A percentile compares a stretch with the other conserved stretches of the same genome.
phyloP scores from a whole-genome alignment of 2,797 vertebrate genomes.

The Lagodon rhomboides region DNA sequence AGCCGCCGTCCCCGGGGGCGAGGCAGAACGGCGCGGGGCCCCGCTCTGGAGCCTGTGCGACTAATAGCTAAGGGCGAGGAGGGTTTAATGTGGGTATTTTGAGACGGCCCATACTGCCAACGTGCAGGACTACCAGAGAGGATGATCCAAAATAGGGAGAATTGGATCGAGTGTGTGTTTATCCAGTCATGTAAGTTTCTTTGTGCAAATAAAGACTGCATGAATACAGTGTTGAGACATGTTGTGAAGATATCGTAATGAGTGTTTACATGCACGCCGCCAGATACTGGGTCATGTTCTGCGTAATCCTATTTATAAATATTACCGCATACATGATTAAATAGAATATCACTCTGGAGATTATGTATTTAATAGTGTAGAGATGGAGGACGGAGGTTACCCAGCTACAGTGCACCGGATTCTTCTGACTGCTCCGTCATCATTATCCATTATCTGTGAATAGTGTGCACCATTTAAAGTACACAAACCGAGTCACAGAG shows the following conservation, averaged over 20 bases:
- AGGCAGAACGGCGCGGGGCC: slow-evolving; percentile 8
- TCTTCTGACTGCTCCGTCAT: slow-evolving; percentile 8
- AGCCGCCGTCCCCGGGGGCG: slow-evolving; percentile 43
- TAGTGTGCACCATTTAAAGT: background rate
- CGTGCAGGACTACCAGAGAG: slow-evolving; percentile 7
- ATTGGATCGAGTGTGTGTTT: background rate
- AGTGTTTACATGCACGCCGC: slow-evolving; percentile 21
- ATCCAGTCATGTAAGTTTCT: background rate
- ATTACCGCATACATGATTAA: slow-evolving; percentile 1
- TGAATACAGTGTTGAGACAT: background rate
- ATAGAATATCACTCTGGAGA: background rate
- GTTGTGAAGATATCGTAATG: background rate
- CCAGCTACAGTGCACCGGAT: background rate
- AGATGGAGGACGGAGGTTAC: background rate
- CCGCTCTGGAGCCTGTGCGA: slow-evolving; percentile 19
- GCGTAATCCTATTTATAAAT: background rate
- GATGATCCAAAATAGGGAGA: background rate
- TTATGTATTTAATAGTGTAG: background rate
- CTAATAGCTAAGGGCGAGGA: slow-evolving; percentile 26
- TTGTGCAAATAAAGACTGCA: slow-evolving; percentile 9
- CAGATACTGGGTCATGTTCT: slow-evolving; percentile 14
- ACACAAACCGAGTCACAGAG: background rate
- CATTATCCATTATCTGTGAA: slow-evolving; percentile 4
- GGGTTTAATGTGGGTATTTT: background rate
- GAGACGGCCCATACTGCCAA: background rate